Conservation (phyloP, 2,113 vertebrate genomes). For the Mustelus asterias region DNA sequence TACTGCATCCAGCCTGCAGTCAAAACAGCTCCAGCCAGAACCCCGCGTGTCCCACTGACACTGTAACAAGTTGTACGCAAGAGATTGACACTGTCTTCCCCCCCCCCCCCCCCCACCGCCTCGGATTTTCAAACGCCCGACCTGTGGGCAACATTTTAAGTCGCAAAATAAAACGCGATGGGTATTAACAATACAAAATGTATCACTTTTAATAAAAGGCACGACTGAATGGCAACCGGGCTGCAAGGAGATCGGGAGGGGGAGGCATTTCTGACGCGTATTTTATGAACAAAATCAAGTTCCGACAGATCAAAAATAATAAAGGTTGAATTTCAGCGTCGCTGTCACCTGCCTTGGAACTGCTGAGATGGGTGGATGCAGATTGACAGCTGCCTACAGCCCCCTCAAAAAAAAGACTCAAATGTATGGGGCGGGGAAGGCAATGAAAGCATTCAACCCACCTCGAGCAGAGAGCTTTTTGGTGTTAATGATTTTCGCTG, state of each 20-base stretch:
- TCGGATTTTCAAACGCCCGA: background rate
- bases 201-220: background rate
- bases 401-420: background rate
- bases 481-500: constrained; percentile 97
- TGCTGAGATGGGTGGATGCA: background rate
- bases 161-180: background rate
- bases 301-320: background rate
- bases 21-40: background rate
- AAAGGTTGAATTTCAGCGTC: background rate
- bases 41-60: background rate
- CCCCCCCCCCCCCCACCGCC: background rate
- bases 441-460: constrained; percentile 43
- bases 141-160: background rate
- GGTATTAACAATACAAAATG: background rate
- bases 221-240: background rate
- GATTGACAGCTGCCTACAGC: background rate
- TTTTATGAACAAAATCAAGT: background rate
- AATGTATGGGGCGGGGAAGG: too few species aligned
- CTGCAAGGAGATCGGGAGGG: background rate
- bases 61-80: constrained; percentile 4
- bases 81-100: background rate
- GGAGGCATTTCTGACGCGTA: background rate
- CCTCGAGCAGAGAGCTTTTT: constrained; percentile 95
- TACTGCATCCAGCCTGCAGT: background rate
- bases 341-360: background rate